Base-by-base conservation (phyloP, 2,888 invertebrate species). In the Ormyrus nitidulus region DNA sequence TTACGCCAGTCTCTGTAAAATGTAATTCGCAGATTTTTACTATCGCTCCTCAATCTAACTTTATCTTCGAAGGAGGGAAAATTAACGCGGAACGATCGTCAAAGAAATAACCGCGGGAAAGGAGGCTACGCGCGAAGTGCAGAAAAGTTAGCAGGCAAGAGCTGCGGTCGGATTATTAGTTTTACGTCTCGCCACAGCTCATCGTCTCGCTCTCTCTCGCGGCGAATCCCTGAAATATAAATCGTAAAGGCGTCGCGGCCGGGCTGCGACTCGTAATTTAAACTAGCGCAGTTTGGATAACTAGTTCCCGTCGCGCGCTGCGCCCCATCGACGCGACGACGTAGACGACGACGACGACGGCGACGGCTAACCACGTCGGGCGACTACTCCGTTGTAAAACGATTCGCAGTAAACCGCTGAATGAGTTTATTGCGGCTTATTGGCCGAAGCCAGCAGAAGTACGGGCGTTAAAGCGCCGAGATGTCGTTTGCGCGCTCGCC, bases 361-460 rank as follows among this genome's bases (percentile, higher is more conserved):
- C n/a, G n/a, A n/a, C n/a, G n/a, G n/a, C n/a, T n/a, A n/a, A n/a
- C n/a, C n/a, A n/a, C n/a, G n/a, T n/a, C n/a, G n/a, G n/a, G 83
- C 84, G 84, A 76, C 84, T 85, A 87, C 87, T 85, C 83, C 86
- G 90, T 86, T 90, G 89, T 90, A 90, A 90, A 90, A 86, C 90
- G 86, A 90, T 90, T 89, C 86, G 86, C 88, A 88, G 87, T 90
- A 87, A 90, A 90, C 85, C 87, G 84, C 82, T 84, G 87, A 90
- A 90, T 90, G 90, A 89, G 88, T 90, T 90, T 90, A 90, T 90
- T 88, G 88, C 90, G n/a, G 88, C 87, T 90, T 89, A 90, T 90
- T 90, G 86, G 84, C 85, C 82, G 51, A 83, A 80, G 80, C 68
- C 81, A 81, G 79, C 84, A 84, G 85, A 85, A 86, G 84, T 85